phyloP scores from a whole-genome alignment of 1,140 invertebrate genomes.

The Venturia canescens region DNA sequence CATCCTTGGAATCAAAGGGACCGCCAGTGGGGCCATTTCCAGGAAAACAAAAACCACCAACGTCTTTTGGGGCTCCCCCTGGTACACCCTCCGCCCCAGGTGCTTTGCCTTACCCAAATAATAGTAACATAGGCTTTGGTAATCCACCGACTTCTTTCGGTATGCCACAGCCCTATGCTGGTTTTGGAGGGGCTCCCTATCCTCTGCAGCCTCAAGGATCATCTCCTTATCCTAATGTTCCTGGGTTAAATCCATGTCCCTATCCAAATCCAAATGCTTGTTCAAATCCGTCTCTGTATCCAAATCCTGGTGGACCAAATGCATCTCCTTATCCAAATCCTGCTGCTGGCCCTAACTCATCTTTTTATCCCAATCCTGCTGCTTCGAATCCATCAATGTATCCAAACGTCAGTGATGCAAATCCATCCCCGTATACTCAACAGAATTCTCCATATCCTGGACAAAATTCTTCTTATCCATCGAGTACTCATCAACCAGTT shows the following conservation, averaged over 20 bases:
- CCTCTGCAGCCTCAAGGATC: slow-evolving; percentile 29
- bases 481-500: slow-evolving; percentile 33
- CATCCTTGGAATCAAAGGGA: slow-evolving; percentile 63
- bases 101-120: slow-evolving; percentile 58
- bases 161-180: slow-evolving; percentile 68
- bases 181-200: slow-evolving; percentile 49
- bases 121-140: slow-evolving; percentile 58
- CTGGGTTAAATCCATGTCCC: too few species aligned
- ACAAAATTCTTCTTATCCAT: slow-evolving; percentile 10
- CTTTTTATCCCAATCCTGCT: neutral
- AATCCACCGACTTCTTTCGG: slow-evolving; percentile 62
- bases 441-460: slow-evolving; percentile 57
- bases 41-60: slow-evolving; percentile 68
- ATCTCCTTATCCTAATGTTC: slow-evolving; percentile 36
- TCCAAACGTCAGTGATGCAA: neutral
- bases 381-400: slow-evolving; percentile 39
- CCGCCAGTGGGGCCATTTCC: slow-evolving; percentile 66
- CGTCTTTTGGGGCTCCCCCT: slow-evolving; percentile 70
- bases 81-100: slow-evolving; percentile 69
- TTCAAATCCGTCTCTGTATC: neutral
- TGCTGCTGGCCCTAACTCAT: neutral
- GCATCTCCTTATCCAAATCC: slow-evolving; percentile 49
- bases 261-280: too few species aligned
- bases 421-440: slow-evolving; percentile 49
- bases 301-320: neutral